Conservation (phyloP, 1,140 invertebrate species). For the Macrobrachium nipponense region DNA sequence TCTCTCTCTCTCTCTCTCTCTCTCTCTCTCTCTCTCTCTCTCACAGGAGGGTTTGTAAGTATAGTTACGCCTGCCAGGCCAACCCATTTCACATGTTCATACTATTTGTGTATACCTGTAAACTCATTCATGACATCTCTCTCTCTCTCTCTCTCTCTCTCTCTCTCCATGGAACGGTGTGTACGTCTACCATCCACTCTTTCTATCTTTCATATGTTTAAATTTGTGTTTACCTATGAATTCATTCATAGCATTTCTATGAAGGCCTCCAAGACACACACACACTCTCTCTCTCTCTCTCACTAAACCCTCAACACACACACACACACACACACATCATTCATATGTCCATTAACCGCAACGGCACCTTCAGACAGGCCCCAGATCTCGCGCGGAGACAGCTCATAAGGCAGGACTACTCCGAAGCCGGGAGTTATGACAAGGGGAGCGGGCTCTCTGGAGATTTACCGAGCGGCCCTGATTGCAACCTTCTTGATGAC, state of each 20-base stretch:
- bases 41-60: not conserved
- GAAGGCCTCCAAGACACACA: not conserved
- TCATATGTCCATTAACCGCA: too few relatives aligned
- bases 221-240: not conserved
- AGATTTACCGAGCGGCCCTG: too few relatives aligned
- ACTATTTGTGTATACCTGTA: not conserved
- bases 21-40: not conserved
- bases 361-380: too few relatives aligned
- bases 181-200: not conserved
- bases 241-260: not conserved
- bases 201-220: not conserved
- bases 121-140: not conserved
- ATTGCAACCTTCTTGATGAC: too few relatives aligned
- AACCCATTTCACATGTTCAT: not conserved
- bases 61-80: too few relatives aligned
- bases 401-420: too few relatives aligned
- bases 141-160: slow-evolving; percentile 18
- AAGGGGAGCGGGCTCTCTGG: too few relatives aligned
- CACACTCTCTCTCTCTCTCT: not conserved
- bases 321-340: slow-evolving; percentile 15
- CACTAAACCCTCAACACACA: not conserved
- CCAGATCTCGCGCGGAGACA: too few relatives aligned
- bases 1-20: not conserved
- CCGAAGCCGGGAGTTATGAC: too few relatives aligned
- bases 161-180: not conserved